Evolutionary conservation across 2,113 vertebrate genomes (phyloP).

Genomic region (Mesocricetus auratus): DNA sequence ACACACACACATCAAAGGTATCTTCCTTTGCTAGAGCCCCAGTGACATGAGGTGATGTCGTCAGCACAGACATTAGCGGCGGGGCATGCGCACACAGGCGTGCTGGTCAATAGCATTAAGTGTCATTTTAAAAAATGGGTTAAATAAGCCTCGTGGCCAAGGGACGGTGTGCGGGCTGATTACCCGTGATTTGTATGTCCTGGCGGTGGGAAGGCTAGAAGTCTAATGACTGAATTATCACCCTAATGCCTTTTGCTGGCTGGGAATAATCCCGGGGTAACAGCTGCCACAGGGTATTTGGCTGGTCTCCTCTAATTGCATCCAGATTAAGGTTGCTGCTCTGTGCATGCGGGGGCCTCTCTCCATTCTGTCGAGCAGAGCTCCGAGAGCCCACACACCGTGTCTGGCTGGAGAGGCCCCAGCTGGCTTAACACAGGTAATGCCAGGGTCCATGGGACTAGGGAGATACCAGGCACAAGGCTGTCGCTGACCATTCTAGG

Average conservation of each 20-base stretch:
- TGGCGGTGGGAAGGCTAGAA: constrained; percentile 77
- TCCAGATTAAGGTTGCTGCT: constrained; percentile 32
- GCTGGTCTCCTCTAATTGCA: constrained; percentile 63
- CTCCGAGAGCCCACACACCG: not conserved
- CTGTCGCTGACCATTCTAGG: not conserved
- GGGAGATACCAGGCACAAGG: not conserved
- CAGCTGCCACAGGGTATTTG: constrained; percentile 64
- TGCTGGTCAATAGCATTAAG: constrained; percentile 34
- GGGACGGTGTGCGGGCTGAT: not conserved
- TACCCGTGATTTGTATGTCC: constrained; percentile 41
- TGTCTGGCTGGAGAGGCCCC: not conserved
- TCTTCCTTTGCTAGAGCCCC: not conserved
- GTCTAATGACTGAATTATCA: constrained; percentile 73
- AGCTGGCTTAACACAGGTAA: not conserved
- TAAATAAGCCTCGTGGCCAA: constrained; percentile 47
- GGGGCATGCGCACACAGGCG: not conserved
- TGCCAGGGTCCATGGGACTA: not conserved
- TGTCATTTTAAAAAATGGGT: constrained; percentile 71
- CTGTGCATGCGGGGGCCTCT: not conserved
- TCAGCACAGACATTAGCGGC: not conserved
- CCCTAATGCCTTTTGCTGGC: constrained; percentile 76
- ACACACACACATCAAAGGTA: not conserved
- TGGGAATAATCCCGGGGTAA: constrained; percentile 66
- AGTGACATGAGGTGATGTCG: accelerated
- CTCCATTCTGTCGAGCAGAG: not conserved